Conservation (phyloP, 2,113 vertebrate species). For the Etheostoma cragini region DNA sequence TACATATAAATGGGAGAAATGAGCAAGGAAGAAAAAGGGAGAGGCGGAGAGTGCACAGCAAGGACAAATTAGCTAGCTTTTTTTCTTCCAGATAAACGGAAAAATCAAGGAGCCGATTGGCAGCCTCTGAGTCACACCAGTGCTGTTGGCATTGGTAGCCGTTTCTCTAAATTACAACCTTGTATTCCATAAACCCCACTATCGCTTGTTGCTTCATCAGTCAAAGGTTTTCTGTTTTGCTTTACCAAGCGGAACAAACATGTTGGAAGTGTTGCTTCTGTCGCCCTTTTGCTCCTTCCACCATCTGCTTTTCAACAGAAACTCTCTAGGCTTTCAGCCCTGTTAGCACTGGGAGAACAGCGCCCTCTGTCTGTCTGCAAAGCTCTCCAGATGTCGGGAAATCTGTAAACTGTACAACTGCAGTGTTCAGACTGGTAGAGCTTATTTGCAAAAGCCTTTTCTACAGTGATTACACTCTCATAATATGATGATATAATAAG, state of each 20-base stretch:
- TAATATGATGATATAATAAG: constrained; percentile 45
- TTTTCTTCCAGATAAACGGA: constrained; percentile 36
- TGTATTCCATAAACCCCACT: constrained; percentile 44
- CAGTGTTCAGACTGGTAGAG: constrained; percentile 14
- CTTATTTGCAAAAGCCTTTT: constrained; percentile 13
- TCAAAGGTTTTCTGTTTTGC: constrained; percentile 65
- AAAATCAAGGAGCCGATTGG: constrained; percentile 27
- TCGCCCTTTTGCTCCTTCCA: constrained; percentile 54
- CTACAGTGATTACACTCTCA: constrained; percentile 34
- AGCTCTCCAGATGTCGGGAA: constrained; percentile 24
- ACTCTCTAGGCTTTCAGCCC: constrained; percentile 17
- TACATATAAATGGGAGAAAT: constrained; percentile 53
- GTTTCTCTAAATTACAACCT: constrained; percentile 40
- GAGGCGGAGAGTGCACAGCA: background rate
- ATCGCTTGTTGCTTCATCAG: constrained; percentile 52
- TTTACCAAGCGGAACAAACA: constrained; percentile 59
- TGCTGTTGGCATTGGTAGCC: constrained; percentile 23
- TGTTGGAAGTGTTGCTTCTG: constrained; percentile 61
- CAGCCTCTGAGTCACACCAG: constrained; percentile 45
- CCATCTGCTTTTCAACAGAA: constrained; percentile 62
- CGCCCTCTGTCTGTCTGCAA: constrained; percentile 43
- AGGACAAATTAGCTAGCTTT: constrained; percentile 58
- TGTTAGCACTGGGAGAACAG: constrained; percentile 30
- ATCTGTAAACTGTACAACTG: background rate
- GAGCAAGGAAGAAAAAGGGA: constrained; percentile 26